Evolutionary conservation across 2,888 invertebrate species (phyloP), one percentile per base, ranked within the genome.

Genomic region (Zeuzera pyrina): DNA sequence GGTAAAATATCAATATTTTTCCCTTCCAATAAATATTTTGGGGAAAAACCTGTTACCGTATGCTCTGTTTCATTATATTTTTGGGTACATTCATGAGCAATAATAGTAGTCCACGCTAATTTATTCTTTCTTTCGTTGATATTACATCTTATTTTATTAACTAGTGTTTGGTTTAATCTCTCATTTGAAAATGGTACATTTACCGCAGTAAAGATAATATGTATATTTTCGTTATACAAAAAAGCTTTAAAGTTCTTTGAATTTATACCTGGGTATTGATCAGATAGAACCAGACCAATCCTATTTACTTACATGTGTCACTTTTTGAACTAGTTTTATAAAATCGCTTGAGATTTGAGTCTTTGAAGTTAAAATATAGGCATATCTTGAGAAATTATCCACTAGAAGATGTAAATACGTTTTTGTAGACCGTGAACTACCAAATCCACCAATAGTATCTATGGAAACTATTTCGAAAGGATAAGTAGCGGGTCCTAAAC

Each of bases 41-140:
- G 52, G 1, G 57, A 6, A 38, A 38, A 59, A 0, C 48, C 47
- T 11, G 54, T 57, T 0, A 57, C 43, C 7, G 50, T 31, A 19
- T 57, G 55, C 12, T 43, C 38, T 2, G 57, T 56, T 23, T 52
- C 38, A 35, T 57, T 59, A 30, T 56, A 55, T 38, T 40, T 53
- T 15, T 45, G 3, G 6, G 43, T 38, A 42, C 51, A 57, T 24
- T 49, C 26, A 2, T 49, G 47, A 5, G 52, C 54, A 29, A 57
- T 46, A 8, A n/a, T n/a, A n/a, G 53, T 57, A 22, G 52, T 49
- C 53, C 51, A 56, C n/a, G 53, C 45, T 15, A 3, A 38, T 35
- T 48, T 19, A 19, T 36, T 52, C 10, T 35, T 6, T 30, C 27
- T 39, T 52, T n/a, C 49, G 32, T 55, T 54, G 25, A 52, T 43